Percentiles rank a stretch among this genome's conserved stretches.
Evolutionary conservation across 2,113 vertebrate species (phyloP).

Genomic region (Glaucomys volans): DNA sequence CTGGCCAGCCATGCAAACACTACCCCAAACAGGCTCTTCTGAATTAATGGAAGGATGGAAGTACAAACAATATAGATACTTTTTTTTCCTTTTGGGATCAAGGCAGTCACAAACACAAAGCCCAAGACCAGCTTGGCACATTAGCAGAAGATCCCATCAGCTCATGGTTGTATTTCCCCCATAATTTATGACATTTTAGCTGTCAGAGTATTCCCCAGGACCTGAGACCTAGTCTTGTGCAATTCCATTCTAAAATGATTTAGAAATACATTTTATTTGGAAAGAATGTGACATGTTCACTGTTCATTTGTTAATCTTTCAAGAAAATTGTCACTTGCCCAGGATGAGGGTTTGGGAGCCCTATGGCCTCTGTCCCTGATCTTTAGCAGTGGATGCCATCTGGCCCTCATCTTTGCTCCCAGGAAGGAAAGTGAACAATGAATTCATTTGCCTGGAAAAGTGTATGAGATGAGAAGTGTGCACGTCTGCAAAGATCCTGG

Average conservation of each 20-base stretch:
- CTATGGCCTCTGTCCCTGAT: not conserved
- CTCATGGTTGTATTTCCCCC: rapidly evolving
- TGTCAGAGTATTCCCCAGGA: not conserved
- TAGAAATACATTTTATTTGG: constrained; percentile 1
- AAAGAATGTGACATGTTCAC: not conserved
- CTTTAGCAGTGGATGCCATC: not conserved
- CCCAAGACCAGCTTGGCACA: too few relatives aligned
- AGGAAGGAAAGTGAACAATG: not conserved
- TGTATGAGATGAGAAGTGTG: not conserved
- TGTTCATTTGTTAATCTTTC: not conserved
- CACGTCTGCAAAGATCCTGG: not conserved
- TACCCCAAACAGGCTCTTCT: not conserved
- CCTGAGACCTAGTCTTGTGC: not conserved
- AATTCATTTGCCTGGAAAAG: not conserved
- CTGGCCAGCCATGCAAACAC: rapidly evolving
- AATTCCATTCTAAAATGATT: not conserved
- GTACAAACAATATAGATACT: not conserved
- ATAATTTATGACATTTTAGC: not conserved
- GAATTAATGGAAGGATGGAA: not conserved
- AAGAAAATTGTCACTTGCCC: not conserved
- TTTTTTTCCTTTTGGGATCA: not conserved
- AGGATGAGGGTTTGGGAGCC: not conserved
- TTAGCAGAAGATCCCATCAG: not conserved
- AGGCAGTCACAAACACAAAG: not conserved
- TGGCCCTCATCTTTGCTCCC: not conserved